Conservation (phyloP, 2,113 vertebrate genomes). For the Psettodes erumei region DNA sequence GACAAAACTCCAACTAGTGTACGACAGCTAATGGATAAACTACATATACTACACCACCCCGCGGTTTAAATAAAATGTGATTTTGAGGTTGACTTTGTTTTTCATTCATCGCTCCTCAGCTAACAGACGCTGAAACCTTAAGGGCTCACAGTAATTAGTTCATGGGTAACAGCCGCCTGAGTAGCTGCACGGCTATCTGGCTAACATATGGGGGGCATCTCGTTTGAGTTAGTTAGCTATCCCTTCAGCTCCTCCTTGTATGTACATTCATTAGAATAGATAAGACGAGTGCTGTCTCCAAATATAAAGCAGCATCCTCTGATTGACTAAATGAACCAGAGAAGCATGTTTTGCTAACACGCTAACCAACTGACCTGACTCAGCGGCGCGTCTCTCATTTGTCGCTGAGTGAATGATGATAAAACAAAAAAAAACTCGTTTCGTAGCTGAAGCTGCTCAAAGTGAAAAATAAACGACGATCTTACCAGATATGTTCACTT, state of each 20-base stretch:
- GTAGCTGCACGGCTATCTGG: slow-evolving; percentile 41
- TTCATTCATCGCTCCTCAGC: too few species aligned
- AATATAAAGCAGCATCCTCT: not conserved
- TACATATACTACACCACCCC: too few species aligned
- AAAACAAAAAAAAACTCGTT: not conserved
- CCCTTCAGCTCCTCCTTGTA: not conserved
- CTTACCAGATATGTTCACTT: slow-evolving; percentile 52
- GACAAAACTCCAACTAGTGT: not conserved
- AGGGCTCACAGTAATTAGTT: not conserved
- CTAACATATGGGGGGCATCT: slow-evolving; percentile 15
- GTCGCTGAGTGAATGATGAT: slow-evolving; percentile 7
- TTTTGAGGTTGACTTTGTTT: not conserved
- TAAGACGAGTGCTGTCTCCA: not conserved
- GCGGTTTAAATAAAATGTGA: not conserved
- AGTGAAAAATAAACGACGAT: accelerated
- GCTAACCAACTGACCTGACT: slow-evolving; percentile 59
- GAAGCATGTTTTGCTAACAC: slow-evolving; percentile 54
- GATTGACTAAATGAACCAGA: not conserved
- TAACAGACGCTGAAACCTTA: not conserved
- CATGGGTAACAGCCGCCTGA: not conserved
- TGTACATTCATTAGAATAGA: not conserved
- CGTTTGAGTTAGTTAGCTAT: not conserved
- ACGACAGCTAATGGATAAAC: not conserved
- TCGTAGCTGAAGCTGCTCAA: not conserved
- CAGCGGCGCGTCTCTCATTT: slow-evolving; percentile 17